phyloP scores from a whole-genome alignment of 2,113 vertebrate genomes.

The Tachysurus fulvidraco region DNA sequence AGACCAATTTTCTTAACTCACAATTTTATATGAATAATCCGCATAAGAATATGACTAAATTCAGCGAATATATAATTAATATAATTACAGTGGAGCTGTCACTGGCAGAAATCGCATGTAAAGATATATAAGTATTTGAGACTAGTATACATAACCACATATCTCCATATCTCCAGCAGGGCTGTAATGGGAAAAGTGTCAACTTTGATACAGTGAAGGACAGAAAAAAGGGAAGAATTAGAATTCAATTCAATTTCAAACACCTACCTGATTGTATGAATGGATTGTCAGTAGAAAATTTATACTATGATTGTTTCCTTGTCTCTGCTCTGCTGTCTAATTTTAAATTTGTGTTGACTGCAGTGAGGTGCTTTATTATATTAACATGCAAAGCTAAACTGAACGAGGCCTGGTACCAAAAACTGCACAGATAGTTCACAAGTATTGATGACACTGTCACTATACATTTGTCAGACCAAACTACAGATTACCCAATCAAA shows the following conservation, averaged over 20 bases:
- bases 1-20: not conserved
- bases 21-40: not conserved
- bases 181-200: conserved; percentile 77
- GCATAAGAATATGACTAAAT: too few species aligned
- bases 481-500: not conserved
- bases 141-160: conserved; percentile 67
- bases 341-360: not conserved
- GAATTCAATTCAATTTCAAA: conserved; percentile 59
- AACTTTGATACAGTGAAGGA: conserved; percentile 70
- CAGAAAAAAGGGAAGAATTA: conserved; percentile 67
- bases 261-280: conserved; percentile 65
- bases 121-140: conserved; percentile 30
- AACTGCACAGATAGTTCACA: not conserved
- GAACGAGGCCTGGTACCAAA: not conserved
- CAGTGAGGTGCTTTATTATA: not conserved
- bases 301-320: not conserved
- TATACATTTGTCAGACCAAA: not conserved
- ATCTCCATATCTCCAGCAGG: conserved; percentile 68
- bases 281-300: conserved; percentile 34
- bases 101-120: not conserved
- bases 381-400: not conserved
- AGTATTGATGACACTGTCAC: not conserved
- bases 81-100: not conserved
- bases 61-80: not conserved
- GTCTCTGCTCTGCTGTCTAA: not conserved